phyloP scores from a whole-genome alignment of 2,113 vertebrate genomes.

The Pandion haliaetus region DNA sequence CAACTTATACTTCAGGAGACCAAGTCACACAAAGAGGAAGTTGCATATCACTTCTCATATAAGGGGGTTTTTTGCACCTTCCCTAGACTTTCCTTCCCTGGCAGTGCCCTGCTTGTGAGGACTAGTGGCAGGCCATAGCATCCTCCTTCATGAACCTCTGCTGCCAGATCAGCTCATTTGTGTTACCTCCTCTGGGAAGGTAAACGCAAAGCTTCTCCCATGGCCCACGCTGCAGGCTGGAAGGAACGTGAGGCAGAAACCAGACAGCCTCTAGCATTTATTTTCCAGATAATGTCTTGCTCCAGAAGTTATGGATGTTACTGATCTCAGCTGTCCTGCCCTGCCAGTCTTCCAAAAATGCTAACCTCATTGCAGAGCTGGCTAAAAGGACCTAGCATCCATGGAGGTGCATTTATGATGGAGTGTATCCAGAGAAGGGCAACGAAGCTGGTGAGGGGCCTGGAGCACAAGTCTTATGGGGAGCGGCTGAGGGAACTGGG shows the following conservation, averaged over 20 bases:
- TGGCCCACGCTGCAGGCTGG: neutral
- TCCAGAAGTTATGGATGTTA: neutral
- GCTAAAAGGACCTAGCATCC: neutral
- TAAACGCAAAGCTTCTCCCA: neutral
- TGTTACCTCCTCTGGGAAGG: neutral
- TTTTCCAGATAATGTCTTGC: neutral
- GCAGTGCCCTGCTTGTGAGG: neutral
- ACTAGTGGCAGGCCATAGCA: neutral
- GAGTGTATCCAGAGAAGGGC: too few species aligned
- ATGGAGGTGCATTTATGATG: neutral
- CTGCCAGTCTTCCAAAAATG: neutral
- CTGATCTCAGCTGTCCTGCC: neutral
- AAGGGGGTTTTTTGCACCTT: accelerated
- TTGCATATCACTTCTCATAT: accelerated
- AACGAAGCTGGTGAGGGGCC: too few species aligned
- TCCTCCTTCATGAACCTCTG: neutral
- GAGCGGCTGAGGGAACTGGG: too few species aligned
- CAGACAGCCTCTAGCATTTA: neutral
- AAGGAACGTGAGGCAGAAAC: neutral
- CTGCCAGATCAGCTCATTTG: neutral
- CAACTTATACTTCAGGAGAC: neutral
- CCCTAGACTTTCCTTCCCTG: neutral
- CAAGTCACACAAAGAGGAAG: neutral
- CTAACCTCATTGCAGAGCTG: neutral
- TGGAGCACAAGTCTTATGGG: too few species aligned